Conservation (phyloP, 1,140 invertebrate genomes). For the Cherax destructor region DNA sequence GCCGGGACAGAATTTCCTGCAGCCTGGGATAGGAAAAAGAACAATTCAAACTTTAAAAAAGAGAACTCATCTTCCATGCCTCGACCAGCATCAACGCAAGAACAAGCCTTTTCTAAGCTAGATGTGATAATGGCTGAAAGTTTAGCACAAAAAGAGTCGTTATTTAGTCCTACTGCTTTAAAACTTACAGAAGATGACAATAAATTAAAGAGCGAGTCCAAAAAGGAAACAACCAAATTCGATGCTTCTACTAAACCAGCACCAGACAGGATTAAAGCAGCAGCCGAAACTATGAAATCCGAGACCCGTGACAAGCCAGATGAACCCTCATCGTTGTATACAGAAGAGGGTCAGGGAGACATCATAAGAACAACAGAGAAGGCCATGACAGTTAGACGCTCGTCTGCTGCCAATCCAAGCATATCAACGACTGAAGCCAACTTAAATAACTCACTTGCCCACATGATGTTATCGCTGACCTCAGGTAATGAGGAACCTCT, state of each 20-base stretch:
- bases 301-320: neutral
- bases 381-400: conserved; percentile 39
- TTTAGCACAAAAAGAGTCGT: neutral
- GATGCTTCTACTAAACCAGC: too few relatives aligned
- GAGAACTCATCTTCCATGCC: neutral
- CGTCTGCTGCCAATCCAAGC: neutral
- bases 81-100: neutral
- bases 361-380: conserved; percentile 54
- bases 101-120: neutral
- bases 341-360: neutral
- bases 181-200: neutral
- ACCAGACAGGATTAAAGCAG: too few relatives aligned
- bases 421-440: neutral
- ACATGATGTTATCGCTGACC: conserved; percentile 29
- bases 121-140: neutral
- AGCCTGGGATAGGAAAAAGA: conserved; percentile 43
- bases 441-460: conserved; percentile 26
- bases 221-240: neutral
- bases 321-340: neutral
- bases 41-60: neutral
- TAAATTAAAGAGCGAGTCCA: neutral
- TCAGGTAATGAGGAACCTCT: neutral
- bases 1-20: conserved; percentile 35
- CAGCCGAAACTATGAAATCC: too few relatives aligned
- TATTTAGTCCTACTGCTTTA: too few relatives aligned